Evolutionary conservation across 2,113 vertebrate genomes (phyloP), one percentile per base, ranked within the genome.

Genomic region (Calidris pygmaea): DNA sequence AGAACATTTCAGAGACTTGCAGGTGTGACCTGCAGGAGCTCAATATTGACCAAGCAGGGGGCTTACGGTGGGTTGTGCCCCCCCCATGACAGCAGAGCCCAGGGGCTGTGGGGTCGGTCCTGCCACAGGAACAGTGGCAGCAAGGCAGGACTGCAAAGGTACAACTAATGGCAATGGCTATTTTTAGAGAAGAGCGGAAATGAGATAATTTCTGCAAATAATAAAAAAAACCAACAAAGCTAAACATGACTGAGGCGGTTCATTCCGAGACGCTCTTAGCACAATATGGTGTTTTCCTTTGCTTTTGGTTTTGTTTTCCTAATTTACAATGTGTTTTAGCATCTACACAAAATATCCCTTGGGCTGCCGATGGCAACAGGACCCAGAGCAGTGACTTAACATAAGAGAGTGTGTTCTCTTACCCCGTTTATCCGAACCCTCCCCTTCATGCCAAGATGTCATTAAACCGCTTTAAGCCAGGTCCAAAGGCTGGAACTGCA

Each of bases 211-310:
- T 19, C n/a, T 53, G 43, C n/a, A 34, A 29, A 76, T 22, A 19
- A 55, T 60, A 43, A 30, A 4, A n/a, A 45, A 37, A 60, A 6
- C 6, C 37, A 59, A 12, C 26, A 73, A 37, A 56, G 67, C 19
- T 75, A 80, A 91, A 78, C 47, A 7, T 3, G 60, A 87, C 22
- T 2, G 32, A 50, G 59, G 30, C 9, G 27, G 60, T 35, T 93
- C 20, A 2, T 52, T 88, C 47, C 4, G n/a, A 86, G 84, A 41
- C 1, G 10, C 58, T 87, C 52, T 26, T 29, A 59, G 65, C 82
- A 67, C 96, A 95, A 86, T 85, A 79, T 94, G 93, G 85, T 91
- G 87, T 92, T 96, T 96, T 85, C 59, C 32, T 80, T 86, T 34
- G 73, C 29, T 91, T 94, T 92, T 72, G 74, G 47, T 12, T 92